Percentiles rank a stretch among this genome's conserved stretches.
Evolutionary conservation across 2,797 vertebrate genomes (phyloP).

Genomic region (Notoglanidium macrostoma): DNA sequence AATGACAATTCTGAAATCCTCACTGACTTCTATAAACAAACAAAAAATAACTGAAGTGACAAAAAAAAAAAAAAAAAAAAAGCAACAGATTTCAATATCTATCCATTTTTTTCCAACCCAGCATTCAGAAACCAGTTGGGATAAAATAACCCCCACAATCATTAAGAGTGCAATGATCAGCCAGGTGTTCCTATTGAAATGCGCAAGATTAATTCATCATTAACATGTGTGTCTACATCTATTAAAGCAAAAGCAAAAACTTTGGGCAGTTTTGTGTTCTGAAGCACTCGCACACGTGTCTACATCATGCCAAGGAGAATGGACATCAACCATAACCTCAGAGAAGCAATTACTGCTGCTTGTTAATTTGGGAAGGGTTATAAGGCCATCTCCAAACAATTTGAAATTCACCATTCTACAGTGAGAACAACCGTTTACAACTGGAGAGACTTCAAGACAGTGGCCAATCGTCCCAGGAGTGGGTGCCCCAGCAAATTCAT

Average conservation of each 20-base stretch:
- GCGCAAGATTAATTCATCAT: neutral
- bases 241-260: neutral
- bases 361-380: no score
- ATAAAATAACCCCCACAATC: neutral
- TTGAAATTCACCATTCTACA: no score
- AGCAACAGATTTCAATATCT: neutral
- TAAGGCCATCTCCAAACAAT: no score
- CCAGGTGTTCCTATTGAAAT: neutral
- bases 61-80: neutral
- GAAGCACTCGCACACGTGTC: neutral
- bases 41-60: neutral
- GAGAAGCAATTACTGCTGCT: neutral
- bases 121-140: neutral
- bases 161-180: neutral
- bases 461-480: neutral
- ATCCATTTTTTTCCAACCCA: no score
- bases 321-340: neutral
- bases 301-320: neutral
- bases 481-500: no score
- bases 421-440: no score
- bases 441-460: no score
- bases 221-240: neutral
- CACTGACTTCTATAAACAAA: neutral
- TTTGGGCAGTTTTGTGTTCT: neutral
- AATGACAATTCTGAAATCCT: neutral